These are phyloP conservation scores for Drosophila kokeensis DNA, from an alignment of 2,888 invertebrate genomes.

Conservation along the genomic window DNA sequence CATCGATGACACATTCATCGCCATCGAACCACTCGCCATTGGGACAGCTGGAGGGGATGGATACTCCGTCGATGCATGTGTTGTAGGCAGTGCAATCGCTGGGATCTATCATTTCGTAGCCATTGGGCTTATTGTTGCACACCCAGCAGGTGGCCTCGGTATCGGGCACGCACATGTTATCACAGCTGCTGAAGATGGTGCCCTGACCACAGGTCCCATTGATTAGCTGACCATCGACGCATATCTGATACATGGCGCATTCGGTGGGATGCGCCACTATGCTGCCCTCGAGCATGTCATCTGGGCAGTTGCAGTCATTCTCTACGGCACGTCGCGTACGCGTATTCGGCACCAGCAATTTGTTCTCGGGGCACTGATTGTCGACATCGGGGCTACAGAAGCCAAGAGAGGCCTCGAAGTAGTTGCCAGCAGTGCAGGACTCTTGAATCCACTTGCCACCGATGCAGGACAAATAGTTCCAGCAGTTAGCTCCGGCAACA, in stretches of 20 bases:
- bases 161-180: conserved; percentile 63
- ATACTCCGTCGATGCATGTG: conserved; percentile 68
- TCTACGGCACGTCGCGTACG: conserved; percentile 47
- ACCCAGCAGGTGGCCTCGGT: conserved; percentile 59
- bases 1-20: conserved; percentile 59
- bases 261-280: conserved; percentile 57
- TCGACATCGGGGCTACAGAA: conserved; percentile 55
- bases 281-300: conserved; percentile 62
- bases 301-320: conserved; percentile 55
- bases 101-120: conserved; percentile 63
- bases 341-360: background rate
- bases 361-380: conserved; percentile 52
- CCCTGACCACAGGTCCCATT: conserved; percentile 72
- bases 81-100: conserved; percentile 70
- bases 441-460: conserved; percentile 52
- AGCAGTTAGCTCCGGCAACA: conserved; percentile 43
- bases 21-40: conserved; percentile 70
- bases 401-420: conserved; percentile 49
- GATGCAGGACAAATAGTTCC: conserved; percentile 57
- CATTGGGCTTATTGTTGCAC: conserved; percentile 71
- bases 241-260: conserved; percentile 72
- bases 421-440: conserved; percentile 55
- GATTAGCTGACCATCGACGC: conserved; percentile 59
- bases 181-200: conserved; percentile 61
- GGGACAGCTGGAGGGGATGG: conserved; percentile 52